Base-by-base conservation (phyloP, 2,113 vertebrate species). In the Chaetura pelagica region DNA sequence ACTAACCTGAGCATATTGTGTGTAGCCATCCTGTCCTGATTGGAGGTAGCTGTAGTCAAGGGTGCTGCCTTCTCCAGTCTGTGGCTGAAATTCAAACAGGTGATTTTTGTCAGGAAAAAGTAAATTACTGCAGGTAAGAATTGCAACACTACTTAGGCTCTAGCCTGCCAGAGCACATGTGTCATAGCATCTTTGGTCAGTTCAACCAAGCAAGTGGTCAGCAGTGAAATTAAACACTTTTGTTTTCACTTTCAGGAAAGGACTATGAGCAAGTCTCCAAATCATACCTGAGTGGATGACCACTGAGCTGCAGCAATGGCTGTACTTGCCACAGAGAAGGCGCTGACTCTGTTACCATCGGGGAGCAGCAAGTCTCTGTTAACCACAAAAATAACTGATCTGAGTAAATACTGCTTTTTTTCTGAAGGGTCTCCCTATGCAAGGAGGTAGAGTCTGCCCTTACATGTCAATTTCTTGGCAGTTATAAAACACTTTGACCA, bases 231-330 rank as follows among this genome's bases (percentile, higher is more conserved):
- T 10, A n/a, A 3, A 30, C 0, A 1, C 4, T 10, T 12, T 54
- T 4, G 2, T 59, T 83, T 55, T 49, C 30, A 61, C 69, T 48
- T 85, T 26, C 72, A 75, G 44, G 69, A 35, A 57, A 84, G 6
- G 34, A 44, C 14, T 63, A 18, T 29, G 22, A 68, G 69, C 13
- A 92, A 58, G 59, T 10, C 61, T 63, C 30, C 59, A 42, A 34
- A 66, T 29, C 92, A 22, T 98, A 99, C 99, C 99, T 99, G 99
- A 89, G 98, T 99, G 46, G 99, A 99, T 0, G 99, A 99, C 99
- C 99, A 99, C 98, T 99, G 99, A 89, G 99, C 99, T 63, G 99
- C 99, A 95, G 99, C 99, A 73, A 99, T 99, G 66, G 99, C 99
- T 74, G 99, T 99, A 92, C 99, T 99, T 59, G 99, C 99, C 85